Base-by-base conservation (phyloP, 2,113 vertebrate genomes). In the Rhagologus leucostigma region DNA sequence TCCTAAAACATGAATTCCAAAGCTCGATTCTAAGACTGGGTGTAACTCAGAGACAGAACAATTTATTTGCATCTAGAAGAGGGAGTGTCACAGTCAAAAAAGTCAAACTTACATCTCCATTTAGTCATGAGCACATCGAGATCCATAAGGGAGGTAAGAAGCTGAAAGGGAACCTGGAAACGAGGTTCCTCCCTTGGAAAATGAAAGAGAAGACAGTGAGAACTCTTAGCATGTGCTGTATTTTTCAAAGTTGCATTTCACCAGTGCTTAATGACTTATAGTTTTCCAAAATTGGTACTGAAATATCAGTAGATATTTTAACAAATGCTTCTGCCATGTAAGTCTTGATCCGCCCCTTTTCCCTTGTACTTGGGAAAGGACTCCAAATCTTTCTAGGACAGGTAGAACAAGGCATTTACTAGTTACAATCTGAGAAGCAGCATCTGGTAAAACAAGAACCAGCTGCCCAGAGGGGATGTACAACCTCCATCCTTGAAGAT, bases 101-200 rank as follows among this genome's bases (percentile, higher is more conserved):
- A 53, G 26, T 30, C 14, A 23, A 76, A 98, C 99, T 98, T 96
- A 99, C 99, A 99, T 98, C 99, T 99, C 99, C 99, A 99, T 95
- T 99, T 99, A 46, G 99, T 99, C 98, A 99, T 99, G 78, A 99
- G 98, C 3, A 97, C 98, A 93, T 99, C 99, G 0, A 99, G 98
- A 60, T 99, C 99, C 99, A 99, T 99, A 33, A 99, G 98, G 59
- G 96, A 99, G 22, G 98, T 99, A 75, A 99, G 98, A 85, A 99
- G 97, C 97, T 99, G 99, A 96, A 99, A 99, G 10, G 99, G 99
- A 77, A 99, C 98, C 96, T 99, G 99, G 95, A 99, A 99, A 57
- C 99, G 98, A 22, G 99, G 99, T 91, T 99, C 99, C 52, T 99
- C 99, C 94, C 99, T 99, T 46, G 76, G 82, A 65, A 71, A 76